phyloP scores from a whole-genome alignment of 2,888 invertebrate genomes.

The Epiblema foenella region DNA sequence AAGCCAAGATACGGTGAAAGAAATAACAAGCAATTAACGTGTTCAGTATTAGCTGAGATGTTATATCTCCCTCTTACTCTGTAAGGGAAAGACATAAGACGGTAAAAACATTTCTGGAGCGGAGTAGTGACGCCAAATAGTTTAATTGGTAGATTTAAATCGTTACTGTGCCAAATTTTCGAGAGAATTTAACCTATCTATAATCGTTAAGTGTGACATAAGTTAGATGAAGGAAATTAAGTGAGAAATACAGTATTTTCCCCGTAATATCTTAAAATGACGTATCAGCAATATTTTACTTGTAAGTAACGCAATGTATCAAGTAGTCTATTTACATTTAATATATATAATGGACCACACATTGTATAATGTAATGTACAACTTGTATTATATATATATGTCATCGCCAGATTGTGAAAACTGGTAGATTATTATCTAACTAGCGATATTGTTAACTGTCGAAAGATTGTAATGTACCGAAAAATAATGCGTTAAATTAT shows the following conservation, averaged over 20 bases:
- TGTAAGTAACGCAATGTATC: constrained; percentile 55
- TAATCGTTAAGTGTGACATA: constrained; percentile 50
- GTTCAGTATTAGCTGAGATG: background rate
- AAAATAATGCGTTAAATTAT: too few relatives aligned
- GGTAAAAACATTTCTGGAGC: background rate
- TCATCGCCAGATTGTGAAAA: too few relatives aligned
- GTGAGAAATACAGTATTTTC: constrained; percentile 67
- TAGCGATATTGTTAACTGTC: too few relatives aligned
- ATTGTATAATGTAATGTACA: constrained; percentile 45
- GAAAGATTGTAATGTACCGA: too few relatives aligned
- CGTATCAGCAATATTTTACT: constrained; percentile 59
- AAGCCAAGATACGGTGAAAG: background rate
- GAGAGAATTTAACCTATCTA: constrained; percentile 76
- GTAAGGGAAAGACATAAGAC: background rate
- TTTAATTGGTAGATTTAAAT: constrained; percentile 41
- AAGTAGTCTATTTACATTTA: constrained; percentile 50
- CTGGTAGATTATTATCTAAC: too few relatives aligned
- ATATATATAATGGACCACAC: constrained; percentile 58
- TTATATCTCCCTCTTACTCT: constrained; percentile 11
- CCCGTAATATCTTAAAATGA: constrained; percentile 57
- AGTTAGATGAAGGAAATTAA: constrained; percentile 48
- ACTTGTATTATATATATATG: constrained; percentile 40
- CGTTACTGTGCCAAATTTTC: constrained; percentile 71
- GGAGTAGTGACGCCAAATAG: constrained; percentile 35
- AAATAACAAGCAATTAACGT: background rate